Evolutionary conservation across 2,888 invertebrate genomes (phyloP).

Genomic region (Bellardia bayeri): DNA sequence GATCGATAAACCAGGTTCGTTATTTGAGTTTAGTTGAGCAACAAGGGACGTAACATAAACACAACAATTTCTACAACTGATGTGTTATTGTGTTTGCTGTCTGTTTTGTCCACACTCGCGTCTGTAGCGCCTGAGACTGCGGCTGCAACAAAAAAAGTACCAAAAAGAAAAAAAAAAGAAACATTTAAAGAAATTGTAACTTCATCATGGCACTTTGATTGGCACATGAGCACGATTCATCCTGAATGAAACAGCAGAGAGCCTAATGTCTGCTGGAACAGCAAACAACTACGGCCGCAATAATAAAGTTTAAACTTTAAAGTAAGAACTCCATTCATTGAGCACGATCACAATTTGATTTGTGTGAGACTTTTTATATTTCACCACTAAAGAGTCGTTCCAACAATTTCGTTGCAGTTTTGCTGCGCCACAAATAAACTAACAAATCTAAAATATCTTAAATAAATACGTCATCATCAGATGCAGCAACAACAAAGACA

Average conservation of each 20-base stretch:
- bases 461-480: conserved; percentile 75
- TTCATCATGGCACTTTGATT: conserved; percentile 80
- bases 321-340: conserved; percentile 47
- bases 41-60: conserved; percentile 72
- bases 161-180: conserved; percentile 1
- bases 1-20: conserved; percentile 53
- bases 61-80: conserved; percentile 58
- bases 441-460: conserved; percentile 46
- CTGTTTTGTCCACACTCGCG: conserved; percentile 81
- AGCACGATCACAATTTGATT: conserved; percentile 74
- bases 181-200: conserved; percentile 73
- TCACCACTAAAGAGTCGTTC: conserved; percentile 51
- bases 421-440: conserved; percentile 41
- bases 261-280: conserved; percentile 24
- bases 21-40: conserved; percentile 43
- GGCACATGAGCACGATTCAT: conserved; percentile 77
- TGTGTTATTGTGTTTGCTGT: conserved; percentile 78
- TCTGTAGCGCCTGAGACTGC: conserved; percentile 62
- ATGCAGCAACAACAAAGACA: conserved; percentile 40
- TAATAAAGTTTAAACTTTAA: conserved; percentile 63
- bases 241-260: conserved; percentile 42
- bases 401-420: conserved; percentile 41
- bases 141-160: conserved; percentile 26
- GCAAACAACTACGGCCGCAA: conserved; percentile 19
- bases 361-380: conserved; percentile 74